phyloP scores from a whole-genome alignment of 2,888 invertebrate genomes.

The Apodemia duryi region DNA sequence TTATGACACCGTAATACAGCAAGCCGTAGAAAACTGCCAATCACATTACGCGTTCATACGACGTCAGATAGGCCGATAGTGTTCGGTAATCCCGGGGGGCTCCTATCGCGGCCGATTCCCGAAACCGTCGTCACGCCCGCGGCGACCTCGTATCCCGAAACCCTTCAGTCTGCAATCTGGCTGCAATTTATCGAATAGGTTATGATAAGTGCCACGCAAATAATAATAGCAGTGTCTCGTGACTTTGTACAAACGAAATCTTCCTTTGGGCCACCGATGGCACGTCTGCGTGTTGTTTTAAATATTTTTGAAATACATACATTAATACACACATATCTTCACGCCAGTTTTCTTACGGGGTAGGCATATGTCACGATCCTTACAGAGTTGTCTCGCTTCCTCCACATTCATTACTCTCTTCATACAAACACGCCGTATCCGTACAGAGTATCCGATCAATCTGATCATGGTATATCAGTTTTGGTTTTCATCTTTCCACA shows the following conservation, averaged over 20 bases:
- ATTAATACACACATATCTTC: too few species aligned
- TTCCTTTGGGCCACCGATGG: too few species aligned
- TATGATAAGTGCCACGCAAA: conserved; percentile 1
- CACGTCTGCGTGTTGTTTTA: too few species aligned
- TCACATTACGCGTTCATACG: conserved; percentile 13
- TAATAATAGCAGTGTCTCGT: neutral
- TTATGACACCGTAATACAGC: conserved; percentile 7
- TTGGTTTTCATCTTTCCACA: too few species aligned
- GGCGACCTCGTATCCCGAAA: conserved; percentile 5
- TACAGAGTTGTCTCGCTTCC: too few species aligned
- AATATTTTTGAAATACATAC: too few species aligned
- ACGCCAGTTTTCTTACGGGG: too few species aligned
- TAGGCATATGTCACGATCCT: too few species aligned
- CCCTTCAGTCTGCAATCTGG: conserved; percentile 3
- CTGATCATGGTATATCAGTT: too few species aligned
- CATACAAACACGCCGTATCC: too few species aligned
- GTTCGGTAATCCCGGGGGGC: conserved; percentile 8
- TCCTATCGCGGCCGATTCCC: conserved; percentile 7
- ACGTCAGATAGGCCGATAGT: conserved; percentile 14
- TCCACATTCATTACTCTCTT: too few species aligned
- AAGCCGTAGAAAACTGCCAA: conserved; percentile 10
- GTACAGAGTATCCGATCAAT: too few species aligned
- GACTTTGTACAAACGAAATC: neutral
- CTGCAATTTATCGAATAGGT: conserved; percentile 12
- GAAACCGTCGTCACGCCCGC: conserved; percentile 12